Evolutionary conservation across 53 echinoderm and acorn worm species (phyloP).

Genomic region (Arbacia lixula): DNA sequence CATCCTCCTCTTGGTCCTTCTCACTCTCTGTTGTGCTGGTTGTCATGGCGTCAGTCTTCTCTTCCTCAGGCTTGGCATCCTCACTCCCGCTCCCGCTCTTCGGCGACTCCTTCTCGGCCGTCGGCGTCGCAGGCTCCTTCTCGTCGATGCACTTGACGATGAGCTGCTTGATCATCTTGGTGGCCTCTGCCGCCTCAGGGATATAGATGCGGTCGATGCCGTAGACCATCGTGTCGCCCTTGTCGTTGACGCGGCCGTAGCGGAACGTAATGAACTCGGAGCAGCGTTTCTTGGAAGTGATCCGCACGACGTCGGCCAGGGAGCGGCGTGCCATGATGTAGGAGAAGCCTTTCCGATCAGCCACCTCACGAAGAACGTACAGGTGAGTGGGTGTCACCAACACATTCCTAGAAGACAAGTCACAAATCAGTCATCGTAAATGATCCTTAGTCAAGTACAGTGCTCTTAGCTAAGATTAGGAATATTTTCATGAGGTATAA

Average conservation of each 20-base stretch:
- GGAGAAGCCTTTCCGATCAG: constrained; percentile 81
- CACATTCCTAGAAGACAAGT: constrained; percentile 69
- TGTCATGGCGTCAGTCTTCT: background rate
- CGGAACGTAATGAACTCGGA: constrained; percentile 98
- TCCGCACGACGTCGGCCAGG: constrained; percentile 83
- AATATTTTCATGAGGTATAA: too few species aligned
- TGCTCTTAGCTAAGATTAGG: too few species aligned
- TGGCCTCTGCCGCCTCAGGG: constrained; percentile 87
- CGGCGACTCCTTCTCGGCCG: constrained; percentile 3
- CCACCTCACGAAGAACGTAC: constrained; percentile 82
- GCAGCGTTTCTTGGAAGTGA: constrained; percentile 97
- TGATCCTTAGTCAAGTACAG: too few species aligned
- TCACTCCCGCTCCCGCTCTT: constrained; percentile 41
- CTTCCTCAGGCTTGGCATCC: constrained; percentile 14
- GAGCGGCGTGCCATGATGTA: constrained; percentile 92
- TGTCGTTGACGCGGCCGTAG: constrained; percentile 81
- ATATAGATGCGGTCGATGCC: constrained; percentile 82
- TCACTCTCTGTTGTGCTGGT: background rate
- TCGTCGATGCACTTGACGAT: constrained; percentile 76
- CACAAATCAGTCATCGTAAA: too few species aligned
- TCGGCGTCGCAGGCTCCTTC: constrained; percentile 36
- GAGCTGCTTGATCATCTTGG: constrained; percentile 88
- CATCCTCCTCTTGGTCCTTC: background rate
- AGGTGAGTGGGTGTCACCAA: constrained; percentile 84
- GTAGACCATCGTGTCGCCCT: constrained; percentile 75